Conservation (phyloP, 2,888 invertebrate species). For the Willowsia nigromaculata region DNA sequence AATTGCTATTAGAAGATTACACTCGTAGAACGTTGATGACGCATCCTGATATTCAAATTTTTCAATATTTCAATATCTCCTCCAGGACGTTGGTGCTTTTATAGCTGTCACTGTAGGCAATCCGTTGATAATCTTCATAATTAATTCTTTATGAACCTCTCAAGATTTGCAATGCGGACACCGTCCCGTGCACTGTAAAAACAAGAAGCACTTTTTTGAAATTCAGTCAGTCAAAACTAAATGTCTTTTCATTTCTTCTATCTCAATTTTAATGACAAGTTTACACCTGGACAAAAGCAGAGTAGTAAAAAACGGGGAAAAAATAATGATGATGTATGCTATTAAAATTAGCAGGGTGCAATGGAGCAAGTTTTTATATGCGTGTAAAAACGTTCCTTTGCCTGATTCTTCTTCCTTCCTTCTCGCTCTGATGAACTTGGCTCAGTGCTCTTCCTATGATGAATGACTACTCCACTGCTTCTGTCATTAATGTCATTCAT, state of each 20-base stretch:
- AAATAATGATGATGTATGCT: neutral
- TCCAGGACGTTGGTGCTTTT: too few relatives aligned
- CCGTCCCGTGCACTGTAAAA: neutral
- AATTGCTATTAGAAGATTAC: too few relatives aligned
- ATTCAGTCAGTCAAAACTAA: too few relatives aligned
- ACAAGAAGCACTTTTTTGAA: neutral
- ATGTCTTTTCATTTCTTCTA: neutral
- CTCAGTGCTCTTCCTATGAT: constrained; percentile 32
- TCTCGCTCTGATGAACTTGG: constrained; percentile 52
- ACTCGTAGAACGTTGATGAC: too few relatives aligned
- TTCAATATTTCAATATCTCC: too few relatives aligned
- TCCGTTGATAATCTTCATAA: too few relatives aligned
- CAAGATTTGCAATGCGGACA: neutral
- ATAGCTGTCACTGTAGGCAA: too few relatives aligned
- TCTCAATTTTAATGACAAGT: neutral
- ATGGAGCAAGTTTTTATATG: neutral
- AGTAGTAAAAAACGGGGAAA: neutral
- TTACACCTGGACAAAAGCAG: constrained; percentile 1
- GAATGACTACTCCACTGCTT: constrained; percentile 32
- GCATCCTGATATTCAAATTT: too few relatives aligned
- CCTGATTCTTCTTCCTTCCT: neutral
- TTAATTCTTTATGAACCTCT: too few relatives aligned
- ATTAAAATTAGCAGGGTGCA: neutral
- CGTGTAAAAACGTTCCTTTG: neutral
- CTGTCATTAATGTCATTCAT: constrained; percentile 58